Evolutionary conservation across 2,888 invertebrate genomes (phyloP).

Genomic region (Exephanes ischioxanthus): DNA sequence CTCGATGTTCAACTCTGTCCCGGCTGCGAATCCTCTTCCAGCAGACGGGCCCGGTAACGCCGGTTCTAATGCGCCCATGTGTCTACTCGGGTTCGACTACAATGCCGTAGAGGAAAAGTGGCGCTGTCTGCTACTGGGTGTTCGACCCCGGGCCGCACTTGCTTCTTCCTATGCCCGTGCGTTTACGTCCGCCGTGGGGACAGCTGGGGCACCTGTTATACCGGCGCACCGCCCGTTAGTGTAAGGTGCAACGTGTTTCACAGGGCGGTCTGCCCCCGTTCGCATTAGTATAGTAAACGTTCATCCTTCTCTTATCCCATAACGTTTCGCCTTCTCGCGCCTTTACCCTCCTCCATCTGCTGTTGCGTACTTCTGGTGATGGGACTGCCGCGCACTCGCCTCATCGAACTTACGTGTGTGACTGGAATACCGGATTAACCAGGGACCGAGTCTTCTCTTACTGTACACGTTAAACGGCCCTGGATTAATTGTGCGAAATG

Average conservation of each 20-base stretch:
- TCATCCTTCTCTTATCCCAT: conserved; percentile 32
- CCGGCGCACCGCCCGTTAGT: conserved; percentile 67
- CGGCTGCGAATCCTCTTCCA: neutral
- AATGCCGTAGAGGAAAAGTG: conserved; percentile 18
- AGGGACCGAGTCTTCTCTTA: conserved; percentile 29
- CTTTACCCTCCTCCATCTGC: conserved; percentile 52
- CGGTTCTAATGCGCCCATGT: conserved; percentile 62
- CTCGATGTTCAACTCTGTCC: conserved; percentile 16
- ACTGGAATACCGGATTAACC: conserved; percentile 68
- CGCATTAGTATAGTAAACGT: conserved; percentile 17
- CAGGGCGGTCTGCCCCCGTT: conserved; percentile 56
- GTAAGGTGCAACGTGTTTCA: conserved; percentile 81
- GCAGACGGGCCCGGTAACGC: conserved; percentile 51
- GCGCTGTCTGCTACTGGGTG: conserved; percentile 34
- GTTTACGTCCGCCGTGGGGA: conserved; percentile 79
- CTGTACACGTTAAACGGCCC: neutral
- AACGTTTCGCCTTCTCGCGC: conserved; percentile 48
- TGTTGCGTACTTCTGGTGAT: conserved; percentile 22
- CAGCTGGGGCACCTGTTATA: conserved; percentile 83
- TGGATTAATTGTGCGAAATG: conserved; percentile 22
- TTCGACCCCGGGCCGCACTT: conserved; percentile 53
- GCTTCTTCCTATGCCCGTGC: conserved; percentile 67
- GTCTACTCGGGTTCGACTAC: conserved; percentile 34
- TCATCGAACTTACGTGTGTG: conserved; percentile 73
- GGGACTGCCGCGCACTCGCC: conserved; percentile 59